phyloP scores from a whole-genome alignment of 64 coral and sea anemone species.

The Stichodactyla helianthus region DNA sequence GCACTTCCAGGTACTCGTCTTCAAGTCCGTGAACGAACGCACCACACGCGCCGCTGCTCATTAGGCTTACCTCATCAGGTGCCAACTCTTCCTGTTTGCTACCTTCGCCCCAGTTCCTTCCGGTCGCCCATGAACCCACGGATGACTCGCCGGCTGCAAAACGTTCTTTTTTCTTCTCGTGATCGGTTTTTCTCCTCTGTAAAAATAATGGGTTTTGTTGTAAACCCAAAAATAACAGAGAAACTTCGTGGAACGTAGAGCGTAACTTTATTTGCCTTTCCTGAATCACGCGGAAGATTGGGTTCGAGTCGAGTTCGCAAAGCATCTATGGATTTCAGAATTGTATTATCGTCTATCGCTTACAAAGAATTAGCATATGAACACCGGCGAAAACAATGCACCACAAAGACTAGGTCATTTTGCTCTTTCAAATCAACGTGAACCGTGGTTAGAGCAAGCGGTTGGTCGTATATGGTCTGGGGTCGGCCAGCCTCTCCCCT shows the following conservation, averaged over 20 bases:
- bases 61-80: conserved; percentile 86
- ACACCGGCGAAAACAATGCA: too few relatives aligned
- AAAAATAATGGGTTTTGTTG: background rate
- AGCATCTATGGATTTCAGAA: too few relatives aligned
- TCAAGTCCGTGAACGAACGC: conserved; percentile 97
- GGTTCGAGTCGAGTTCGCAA: too few relatives aligned
- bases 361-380: too few relatives aligned
- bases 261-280: too few relatives aligned
- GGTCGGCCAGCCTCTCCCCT: too few relatives aligned
- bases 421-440: too few relatives aligned
- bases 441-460: too few relatives aligned
- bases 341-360: too few relatives aligned
- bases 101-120: conserved; percentile 62
- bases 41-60: conserved; percentile 92
- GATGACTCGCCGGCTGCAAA: conserved; percentile 71
- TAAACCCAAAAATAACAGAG: background rate
- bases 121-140: conserved; percentile 46
- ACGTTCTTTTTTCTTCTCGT: conserved; percentile 85
- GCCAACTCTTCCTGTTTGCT: conserved; percentile 58
- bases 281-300: too few relatives aligned
- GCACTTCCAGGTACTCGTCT: conserved; percentile 93
- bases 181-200: conserved; percentile 91
- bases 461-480: too few relatives aligned
- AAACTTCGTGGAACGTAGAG: background rate
- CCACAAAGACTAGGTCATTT: too few relatives aligned